phyloP scores from a whole-genome alignment of 2,797 vertebrate genomes.

The Danio tinwini region DNA sequence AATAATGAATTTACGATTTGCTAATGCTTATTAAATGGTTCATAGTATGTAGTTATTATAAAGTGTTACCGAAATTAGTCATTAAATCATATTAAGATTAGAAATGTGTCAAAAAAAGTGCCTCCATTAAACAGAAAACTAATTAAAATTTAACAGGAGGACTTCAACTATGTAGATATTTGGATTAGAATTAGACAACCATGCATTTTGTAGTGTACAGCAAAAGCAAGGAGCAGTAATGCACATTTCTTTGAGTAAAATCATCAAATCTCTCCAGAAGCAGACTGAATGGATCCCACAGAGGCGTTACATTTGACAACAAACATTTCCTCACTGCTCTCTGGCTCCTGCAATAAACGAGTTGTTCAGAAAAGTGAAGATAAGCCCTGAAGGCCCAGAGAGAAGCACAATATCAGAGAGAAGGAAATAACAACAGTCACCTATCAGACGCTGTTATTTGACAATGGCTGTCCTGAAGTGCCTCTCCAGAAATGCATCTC shows the following conservation, averaged over 20 bases:
- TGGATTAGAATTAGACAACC: too few relatives aligned
- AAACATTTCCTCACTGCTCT: conserved; percentile 4
- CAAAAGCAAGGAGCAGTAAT: conserved; percentile 12
- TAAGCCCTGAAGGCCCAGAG: conserved; percentile 30
- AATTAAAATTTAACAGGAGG: too few relatives aligned
- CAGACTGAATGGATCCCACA: not conserved
- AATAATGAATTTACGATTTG: too few relatives aligned
- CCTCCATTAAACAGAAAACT: too few relatives aligned
- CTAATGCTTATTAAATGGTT: too few relatives aligned
- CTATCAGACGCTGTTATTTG: conserved; percentile 27
- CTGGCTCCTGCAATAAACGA: conserved; percentile 9
- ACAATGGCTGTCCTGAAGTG: conserved; percentile 21
- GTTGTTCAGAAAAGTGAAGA: conserved; percentile 17
- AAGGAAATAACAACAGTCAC: conserved; percentile 39
- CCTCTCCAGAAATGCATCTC: conserved; percentile 14
- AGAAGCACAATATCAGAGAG: conserved; percentile 43
- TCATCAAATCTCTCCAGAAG: conserved; percentile 12
- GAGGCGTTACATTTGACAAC: conserved; percentile 14
- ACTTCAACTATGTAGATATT: too few relatives aligned
- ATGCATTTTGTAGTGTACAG: too few relatives aligned
- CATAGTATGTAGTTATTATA: too few relatives aligned
- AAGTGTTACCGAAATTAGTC: too few relatives aligned
- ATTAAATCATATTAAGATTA: too few relatives aligned
- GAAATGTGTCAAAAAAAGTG: too few relatives aligned
- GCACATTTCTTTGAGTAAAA: conserved; percentile 10